Evolutionary conservation across 2,113 vertebrate species (phyloP).

Genomic region (Morone saxatilis): DNA sequence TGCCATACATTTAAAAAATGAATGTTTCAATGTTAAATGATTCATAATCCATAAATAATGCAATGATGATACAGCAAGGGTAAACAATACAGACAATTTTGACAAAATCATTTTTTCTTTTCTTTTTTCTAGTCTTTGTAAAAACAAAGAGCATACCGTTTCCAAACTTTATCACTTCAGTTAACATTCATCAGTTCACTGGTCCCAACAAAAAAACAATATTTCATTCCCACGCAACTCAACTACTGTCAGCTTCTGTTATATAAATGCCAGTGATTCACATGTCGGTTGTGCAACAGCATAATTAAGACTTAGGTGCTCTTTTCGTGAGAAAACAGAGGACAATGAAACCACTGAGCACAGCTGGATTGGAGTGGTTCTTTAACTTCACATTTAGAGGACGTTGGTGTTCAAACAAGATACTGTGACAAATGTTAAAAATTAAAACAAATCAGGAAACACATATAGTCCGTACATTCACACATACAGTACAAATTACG

Average conservation of each 20-base stretch:
- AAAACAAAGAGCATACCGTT: slow-evolving; percentile 1
- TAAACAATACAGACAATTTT: slow-evolving; percentile 25
- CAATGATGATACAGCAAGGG: slow-evolving; percentile 21
- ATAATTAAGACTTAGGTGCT: neutral
- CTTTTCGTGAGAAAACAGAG: neutral
- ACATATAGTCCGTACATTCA: neutral
- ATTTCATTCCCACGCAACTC: neutral
- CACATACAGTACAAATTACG: slow-evolving; percentile 16
- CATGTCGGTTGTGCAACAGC: neutral
- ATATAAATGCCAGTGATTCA: neutral
- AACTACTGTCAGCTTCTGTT: neutral
- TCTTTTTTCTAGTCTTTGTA: neutral
- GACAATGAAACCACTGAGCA: neutral
- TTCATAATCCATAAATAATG: slow-evolving; percentile 51
- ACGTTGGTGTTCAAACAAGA: neutral
- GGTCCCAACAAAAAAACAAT: slow-evolving; percentile 43
- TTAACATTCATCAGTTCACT: slow-evolving; percentile 6
- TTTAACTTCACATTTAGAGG: slow-evolving; percentile 50
- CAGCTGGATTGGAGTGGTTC: neutral
- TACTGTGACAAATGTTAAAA: neutral
- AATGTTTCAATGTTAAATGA: slow-evolving; percentile 31
- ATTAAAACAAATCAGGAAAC: neutral
- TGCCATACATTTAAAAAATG: slow-evolving; percentile 20
- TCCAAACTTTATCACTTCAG: neutral
- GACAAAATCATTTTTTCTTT: slow-evolving; percentile 15